Evolutionary conservation across 1,140 invertebrate species (phyloP).

Genomic region (Dendroctonus ponderosae): DNA sequence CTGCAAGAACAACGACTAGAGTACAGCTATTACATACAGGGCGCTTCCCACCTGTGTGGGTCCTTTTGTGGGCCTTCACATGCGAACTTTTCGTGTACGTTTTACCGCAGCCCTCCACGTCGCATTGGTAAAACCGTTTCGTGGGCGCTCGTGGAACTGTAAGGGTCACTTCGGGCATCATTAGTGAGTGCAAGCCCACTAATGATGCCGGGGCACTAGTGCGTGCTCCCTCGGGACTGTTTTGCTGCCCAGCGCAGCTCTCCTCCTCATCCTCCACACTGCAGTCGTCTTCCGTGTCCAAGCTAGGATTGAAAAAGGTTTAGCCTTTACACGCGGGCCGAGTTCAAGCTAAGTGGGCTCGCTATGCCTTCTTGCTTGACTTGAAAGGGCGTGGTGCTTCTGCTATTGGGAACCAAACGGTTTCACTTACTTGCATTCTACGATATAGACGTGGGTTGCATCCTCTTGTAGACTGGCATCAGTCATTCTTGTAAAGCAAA

Average conservation of each 20-base stretch:
- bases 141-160: slow-evolving; percentile 17
- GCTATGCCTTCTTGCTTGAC: background rate
- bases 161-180: slow-evolving; percentile 26
- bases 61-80: slow-evolving; percentile 28
- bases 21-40: background rate
- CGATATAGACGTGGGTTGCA: slow-evolving; percentile 3
- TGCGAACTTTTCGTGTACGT: slow-evolving; percentile 28
- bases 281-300: background rate
- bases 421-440: slow-evolving; percentile 27
- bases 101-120: slow-evolving; percentile 22
- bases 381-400: slow-evolving; percentile 21
- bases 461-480: slow-evolving; percentile 8
- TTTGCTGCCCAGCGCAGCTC: background rate
- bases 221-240: slow-evolving; percentile 1
- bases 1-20: background rate
- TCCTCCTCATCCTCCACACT: background rate
- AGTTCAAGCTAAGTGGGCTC: too few relatives aligned
- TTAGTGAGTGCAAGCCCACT: slow-evolving; percentile 13
- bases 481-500: background rate
- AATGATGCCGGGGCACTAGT: background rate
- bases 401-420: background rate
- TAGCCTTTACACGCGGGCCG: too few relatives aligned
- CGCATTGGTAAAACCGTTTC: slow-evolving; percentile 18
- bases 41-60: slow-evolving; percentile 21
- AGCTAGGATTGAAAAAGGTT: background rate